Base-by-base conservation (phyloP, 2,113 vertebrate species). In the Procavia capensis region DNA sequence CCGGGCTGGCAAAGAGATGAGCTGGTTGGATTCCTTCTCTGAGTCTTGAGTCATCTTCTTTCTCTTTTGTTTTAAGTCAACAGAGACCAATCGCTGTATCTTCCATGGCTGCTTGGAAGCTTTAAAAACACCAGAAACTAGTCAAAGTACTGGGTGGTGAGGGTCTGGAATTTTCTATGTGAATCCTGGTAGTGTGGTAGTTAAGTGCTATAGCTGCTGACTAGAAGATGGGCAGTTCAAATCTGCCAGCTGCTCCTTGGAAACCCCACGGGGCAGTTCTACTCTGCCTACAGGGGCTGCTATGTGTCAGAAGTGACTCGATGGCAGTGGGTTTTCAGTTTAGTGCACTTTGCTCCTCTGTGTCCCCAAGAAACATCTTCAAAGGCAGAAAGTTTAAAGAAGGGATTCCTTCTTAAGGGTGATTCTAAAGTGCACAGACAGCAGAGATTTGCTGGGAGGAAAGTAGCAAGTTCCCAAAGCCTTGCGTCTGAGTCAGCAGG, bases 1-100 rank as follows among this genome's bases (percentile, higher is more conserved):
- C 50, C 0, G 54, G 78, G 36, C 1, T 6, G 43, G 88, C 88
- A 95, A 95, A 88, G 78, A 95, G 96, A 95, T 29, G 70, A 70
- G 25, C 82, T 43, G 57, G 85, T 92, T 80, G 17, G 11, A 16
- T 54, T 54, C 39, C 5, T 89, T 11, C 61, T 82, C 39, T 88
- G 39, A 54, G 14, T 54, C 50, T 54, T 54, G 50, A 13, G 50
- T 54, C 50, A 54, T 17, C 50, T 50, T 50, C 47, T 50, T 50
- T 50, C 47, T 54, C 9, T 54, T 54, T 54, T 54, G 50, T 54
- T 54, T 16, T 16, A 54, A 16, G 3, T 4, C 2, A 54, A 54
- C 4, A 54, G 50, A 54, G 14, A 54, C 50, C 50, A 16, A 54
- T 54, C 13, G 50, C 17, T 54, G 17, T 16, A 16, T 54, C 50